Percentiles rank a stretch among this genome's conserved stretches.
phyloP scores from a whole-genome alignment of 2,888 invertebrate genomes.

The Euplexia lucipara region DNA sequence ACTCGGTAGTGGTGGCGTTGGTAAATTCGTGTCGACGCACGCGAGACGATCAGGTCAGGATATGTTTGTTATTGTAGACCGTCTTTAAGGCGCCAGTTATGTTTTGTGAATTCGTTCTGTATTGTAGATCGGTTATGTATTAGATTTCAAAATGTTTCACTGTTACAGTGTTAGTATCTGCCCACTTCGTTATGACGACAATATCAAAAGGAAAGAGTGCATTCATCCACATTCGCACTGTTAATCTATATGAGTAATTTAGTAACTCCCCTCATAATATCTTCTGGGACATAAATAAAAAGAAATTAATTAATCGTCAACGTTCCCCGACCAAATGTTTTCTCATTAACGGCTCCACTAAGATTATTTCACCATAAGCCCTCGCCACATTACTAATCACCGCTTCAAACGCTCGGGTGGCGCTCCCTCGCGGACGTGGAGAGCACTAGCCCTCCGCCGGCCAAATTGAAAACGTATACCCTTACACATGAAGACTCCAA shows the following conservation, averaged over 20 bases:
- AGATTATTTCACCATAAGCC: slow-evolving; percentile 85
- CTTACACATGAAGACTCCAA: slow-evolving; percentile 63
- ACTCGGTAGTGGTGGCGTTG: no score
- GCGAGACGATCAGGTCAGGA: no score
- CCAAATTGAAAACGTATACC: slow-evolving; percentile 82
- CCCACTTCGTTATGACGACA: neutral
- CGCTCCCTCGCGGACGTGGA: slow-evolving; percentile 71
- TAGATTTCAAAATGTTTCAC: no score
- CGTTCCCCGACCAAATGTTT: slow-evolving; percentile 77
- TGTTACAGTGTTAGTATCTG: no score
- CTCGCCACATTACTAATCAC: slow-evolving; percentile 83
- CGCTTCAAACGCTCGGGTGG: slow-evolving; percentile 78
- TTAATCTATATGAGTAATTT: slow-evolving; percentile 44
- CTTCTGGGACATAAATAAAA: slow-evolving; percentile 62
- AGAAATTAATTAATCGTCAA: slow-evolving; percentile 79
- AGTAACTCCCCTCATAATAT: slow-evolving; percentile 48
- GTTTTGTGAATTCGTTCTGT: no score
- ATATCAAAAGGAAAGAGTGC: neutral
- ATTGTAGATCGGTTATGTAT: no score
- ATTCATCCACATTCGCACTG: slow-evolving; percentile 5
- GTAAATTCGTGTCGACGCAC: neutral
- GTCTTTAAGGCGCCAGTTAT: no score
- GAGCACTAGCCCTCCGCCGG: slow-evolving; percentile 71
- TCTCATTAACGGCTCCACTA: slow-evolving; percentile 84
- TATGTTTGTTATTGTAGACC: neutral